A percentile compares a stretch with the other conserved stretches of the same genome.
These are phyloP conservation scores for Dendrophyllia cribrosa DNA, from an alignment of 64 coral and sea anemone species.

Conservation along the genomic window DNA sequence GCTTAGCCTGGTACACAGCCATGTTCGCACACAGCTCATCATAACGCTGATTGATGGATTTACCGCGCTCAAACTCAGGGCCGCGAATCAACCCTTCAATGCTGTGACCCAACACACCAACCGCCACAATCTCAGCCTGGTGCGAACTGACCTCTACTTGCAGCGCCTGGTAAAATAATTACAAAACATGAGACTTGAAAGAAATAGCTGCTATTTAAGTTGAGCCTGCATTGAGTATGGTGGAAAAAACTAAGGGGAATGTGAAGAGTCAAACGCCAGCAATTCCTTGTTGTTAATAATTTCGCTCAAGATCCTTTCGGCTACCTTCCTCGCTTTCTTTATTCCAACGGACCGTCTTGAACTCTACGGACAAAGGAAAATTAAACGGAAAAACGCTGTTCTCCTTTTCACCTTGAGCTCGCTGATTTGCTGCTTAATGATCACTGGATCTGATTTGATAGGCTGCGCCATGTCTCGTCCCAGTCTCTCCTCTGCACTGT, in stretches of 20 bases:
- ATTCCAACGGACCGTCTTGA: too few species aligned
- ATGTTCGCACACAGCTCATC: constrained; percentile 86
- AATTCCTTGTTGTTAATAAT: too few species aligned
- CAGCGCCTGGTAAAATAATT: constrained; percentile 48
- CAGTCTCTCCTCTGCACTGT: constrained; percentile 77
- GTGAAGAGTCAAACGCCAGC: too few species aligned
- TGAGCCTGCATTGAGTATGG: too few species aligned
- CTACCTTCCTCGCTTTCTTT: too few species aligned
- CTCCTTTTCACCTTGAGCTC: constrained; percentile 78
- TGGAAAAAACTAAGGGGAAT: too few species aligned
- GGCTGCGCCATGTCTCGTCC: constrained; percentile 83
- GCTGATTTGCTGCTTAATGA: constrained; percentile 68
- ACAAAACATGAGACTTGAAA: background rate
- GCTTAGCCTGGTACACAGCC: constrained; percentile 78
- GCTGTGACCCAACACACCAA: constrained; percentile 85
- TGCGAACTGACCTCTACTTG: constrained; percentile 87
- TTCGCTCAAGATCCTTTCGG: too few species aligned
- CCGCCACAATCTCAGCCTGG: constrained; percentile 86
- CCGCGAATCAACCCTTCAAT: constrained; percentile 75
- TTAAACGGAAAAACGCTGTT: background rate
- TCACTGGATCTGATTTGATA: constrained; percentile 63
- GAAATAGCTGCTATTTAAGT: too few species aligned
- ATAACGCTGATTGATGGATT: constrained; percentile 85
- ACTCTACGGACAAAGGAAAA: background rate
- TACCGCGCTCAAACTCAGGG: constrained; percentile 83